Evolutionary conservation across 92 coral and sea anemone genomes (phyloP).

Genomic region (Desmophyllum pertusum): DNA sequence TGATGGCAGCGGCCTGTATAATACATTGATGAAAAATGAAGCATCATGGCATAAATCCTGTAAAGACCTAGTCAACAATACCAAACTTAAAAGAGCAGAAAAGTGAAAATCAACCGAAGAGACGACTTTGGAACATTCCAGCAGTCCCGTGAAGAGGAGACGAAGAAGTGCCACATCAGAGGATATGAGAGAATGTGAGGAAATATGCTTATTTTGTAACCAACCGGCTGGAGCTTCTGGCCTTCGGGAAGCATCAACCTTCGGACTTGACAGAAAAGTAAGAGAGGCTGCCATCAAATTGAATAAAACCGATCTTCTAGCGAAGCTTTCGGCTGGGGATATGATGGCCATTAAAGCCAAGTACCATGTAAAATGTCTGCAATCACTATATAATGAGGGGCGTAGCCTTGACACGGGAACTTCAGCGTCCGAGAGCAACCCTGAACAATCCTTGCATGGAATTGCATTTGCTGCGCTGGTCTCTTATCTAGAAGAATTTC

Average conservation of each 20-base stretch:
- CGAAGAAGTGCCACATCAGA: too few relatives aligned
- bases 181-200: too few relatives aligned
- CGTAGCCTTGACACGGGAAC: too few relatives aligned
- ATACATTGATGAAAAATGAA: slow-evolving; percentile 36
- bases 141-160: too few relatives aligned
- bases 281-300: too few relatives aligned
- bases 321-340: slow-evolving; percentile 55
- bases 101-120: too few relatives aligned
- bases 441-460: slow-evolving; percentile 32
- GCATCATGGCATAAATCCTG: slow-evolving; percentile 71
- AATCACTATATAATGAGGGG: slow-evolving; percentile 44
- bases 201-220: too few relatives aligned
- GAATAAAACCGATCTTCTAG: too few relatives aligned
- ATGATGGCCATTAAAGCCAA: slow-evolving; percentile 54
- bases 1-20: slow-evolving; percentile 40
- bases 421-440: slow-evolving; percentile 17
- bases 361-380: slow-evolving; percentile 52
- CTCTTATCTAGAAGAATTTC: slow-evolving; percentile 48
- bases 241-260: too few relatives aligned
- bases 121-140: too few relatives aligned
- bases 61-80: slow-evolving; percentile 44
- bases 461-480: slow-evolving; percentile 43
- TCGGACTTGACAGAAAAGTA: too few relatives aligned
- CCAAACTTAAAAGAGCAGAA: slow-evolving; percentile 41
- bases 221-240: too few relatives aligned